Evolutionary conservation across 2,113 vertebrate genomes (phyloP), one percentile per base, ranked within the genome.

Genomic region (Erythrolamprus reginae): DNA sequence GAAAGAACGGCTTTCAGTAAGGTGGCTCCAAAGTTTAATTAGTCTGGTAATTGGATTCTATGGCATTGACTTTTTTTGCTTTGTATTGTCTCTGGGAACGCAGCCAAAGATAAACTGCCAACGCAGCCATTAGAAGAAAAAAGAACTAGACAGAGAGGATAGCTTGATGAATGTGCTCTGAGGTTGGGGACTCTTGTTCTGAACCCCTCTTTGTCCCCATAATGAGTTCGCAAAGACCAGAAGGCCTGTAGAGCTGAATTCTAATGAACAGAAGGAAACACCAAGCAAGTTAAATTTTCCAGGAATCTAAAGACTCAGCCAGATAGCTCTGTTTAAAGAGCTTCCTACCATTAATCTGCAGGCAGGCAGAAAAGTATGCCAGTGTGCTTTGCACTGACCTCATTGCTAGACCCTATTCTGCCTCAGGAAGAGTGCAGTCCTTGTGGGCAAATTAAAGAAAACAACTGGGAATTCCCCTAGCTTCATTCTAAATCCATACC

Each of bases 21-120:
- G 65, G 48, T 82, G 61, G 61, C 6, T 19, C 38, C 47, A 56
- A 90, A 86, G 38, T 52, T 48, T 87, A 87, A 90, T 90, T 90
- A 90, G 58, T 56, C 65, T 77, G 61, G 61, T 90, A 82, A 90
- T 87, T 87, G 65, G 85, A 65, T 55, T 86, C 84, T 70, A 53
- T 65, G 84, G 84, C 61, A 90, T 65, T 90, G 90, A 90, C 61
- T 90, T 90, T 77, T 77, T 90, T 82, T 70, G 24, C 61, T 82
- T 65, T 52, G 13, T 26, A 28, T 87, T 70, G 19, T 90, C 61
- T 82, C 90, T 90, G 84, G 65, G 83, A 85, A 85, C 17, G 12
- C 55, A 82, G 65, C 85, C 90, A 87, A 55, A 45, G 61, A 42
- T 28, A 87, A 70, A 10, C 15, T 56, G 50, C 61, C 61, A 87